Evolutionary conservation across 2,113 vertebrate genomes (phyloP), one percentile per base, ranked within the genome.

Genomic region (Atherinomorus stipes): DNA sequence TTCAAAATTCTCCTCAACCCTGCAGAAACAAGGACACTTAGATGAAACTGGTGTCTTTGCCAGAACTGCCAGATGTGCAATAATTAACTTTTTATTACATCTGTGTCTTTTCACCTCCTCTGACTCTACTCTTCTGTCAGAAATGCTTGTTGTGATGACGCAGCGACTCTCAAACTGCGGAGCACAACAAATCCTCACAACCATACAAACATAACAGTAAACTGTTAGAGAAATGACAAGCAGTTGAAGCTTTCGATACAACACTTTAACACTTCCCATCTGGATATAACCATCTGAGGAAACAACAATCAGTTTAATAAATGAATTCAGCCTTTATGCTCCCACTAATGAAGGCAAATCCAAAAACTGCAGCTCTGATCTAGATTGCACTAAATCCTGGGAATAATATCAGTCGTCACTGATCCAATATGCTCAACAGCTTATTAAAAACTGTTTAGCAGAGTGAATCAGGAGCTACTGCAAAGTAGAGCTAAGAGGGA

Each of bases 401-500:
- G 54, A 58, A 49, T 34, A 65, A 51, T 42, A 31, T 66, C 26
- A 52, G 34, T 19, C 5, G 11, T 31, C 50, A 58, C 28, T 65
- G 15, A 26, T 37, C 40, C 42, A 58, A 53, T 34, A 23, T 58
- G 53, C 40, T 74, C 19, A 74, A 37, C 42, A 56, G 37, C 2
- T 44, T 50, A 11, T 74, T 18, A 13, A 21, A 8, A 44, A 11
- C 28, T 19, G 25, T 31, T 15, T 68, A 16, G 18, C 11, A 44
- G 6, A 37, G 26, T 44, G 63, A 40, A 50, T 23, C 25, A 65
- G 52, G 23, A 58, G 28, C 13, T n/a, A 31, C 65, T 57, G 21
- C 53, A 37, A 57, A 58, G 28, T 37, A 57, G 52, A 68, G 40
- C 37, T 18, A 28, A 67, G 38, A n/a, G 8, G 52, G 54, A 45